Percentiles rank a stretch among this genome's conserved stretches.
phyloP scores from a whole-genome alignment of 2,888 invertebrate genomes.

The Sinotaia quadrata region DNA sequence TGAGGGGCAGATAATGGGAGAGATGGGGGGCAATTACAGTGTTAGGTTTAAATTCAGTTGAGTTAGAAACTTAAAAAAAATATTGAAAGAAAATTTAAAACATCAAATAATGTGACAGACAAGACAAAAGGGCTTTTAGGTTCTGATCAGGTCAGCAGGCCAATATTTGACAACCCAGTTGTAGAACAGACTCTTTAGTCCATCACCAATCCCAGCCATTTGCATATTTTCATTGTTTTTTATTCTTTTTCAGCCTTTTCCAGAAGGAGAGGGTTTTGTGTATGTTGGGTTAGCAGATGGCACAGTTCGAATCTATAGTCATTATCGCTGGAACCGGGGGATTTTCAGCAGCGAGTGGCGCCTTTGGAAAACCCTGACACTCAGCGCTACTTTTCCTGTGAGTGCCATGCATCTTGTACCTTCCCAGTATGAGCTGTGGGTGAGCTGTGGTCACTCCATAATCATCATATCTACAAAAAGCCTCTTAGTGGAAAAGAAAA shows the following conservation, averaged over 20 bases:
- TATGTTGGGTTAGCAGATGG: constrained; percentile 14
- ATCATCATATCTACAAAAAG: constrained; percentile 7
- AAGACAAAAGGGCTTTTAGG: no score
- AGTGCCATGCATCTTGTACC: constrained; percentile 13
- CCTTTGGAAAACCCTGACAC: constrained; percentile 8
- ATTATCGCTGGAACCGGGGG: not conserved
- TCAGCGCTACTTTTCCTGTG: not conserved
- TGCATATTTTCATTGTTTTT: not conserved
- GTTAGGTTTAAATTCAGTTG: no score
- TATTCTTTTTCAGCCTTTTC: not conserved
- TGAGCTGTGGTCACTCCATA: constrained; percentile 7
- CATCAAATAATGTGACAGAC: no score
- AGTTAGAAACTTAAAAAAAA: no score
- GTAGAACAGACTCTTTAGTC: no score
- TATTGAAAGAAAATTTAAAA: no score
- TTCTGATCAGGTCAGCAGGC: not conserved
- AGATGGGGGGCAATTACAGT: no score
- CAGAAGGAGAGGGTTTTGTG: constrained; percentile 16
- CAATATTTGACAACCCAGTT: not conserved
- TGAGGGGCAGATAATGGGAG: no score
- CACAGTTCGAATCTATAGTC: constrained; percentile 2
- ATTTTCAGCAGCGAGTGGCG: not conserved
- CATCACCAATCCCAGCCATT: not conserved
- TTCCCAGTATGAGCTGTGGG: constrained; percentile 9
- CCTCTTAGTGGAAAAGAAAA: not conserved